These are phyloP conservation scores for Andrena minutula DNA, from an alignment of 2,888 invertebrate genomes.

Conservation along the genomic window DNA sequence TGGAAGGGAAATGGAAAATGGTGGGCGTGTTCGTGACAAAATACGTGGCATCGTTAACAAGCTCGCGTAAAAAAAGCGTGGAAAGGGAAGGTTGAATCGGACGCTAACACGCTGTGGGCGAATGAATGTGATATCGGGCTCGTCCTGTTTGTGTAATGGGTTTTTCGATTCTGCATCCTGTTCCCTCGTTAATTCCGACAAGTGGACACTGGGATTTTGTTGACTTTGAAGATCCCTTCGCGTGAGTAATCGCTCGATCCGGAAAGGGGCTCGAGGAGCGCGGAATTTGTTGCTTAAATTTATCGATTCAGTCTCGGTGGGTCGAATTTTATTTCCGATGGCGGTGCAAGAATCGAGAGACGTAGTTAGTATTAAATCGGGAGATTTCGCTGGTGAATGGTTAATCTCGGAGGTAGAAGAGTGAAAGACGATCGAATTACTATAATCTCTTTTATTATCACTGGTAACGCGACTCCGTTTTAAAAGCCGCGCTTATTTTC, in stretches of 20 bases:
- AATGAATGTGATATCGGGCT: neutral
- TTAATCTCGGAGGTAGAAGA: neutral
- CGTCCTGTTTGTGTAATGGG: slow-evolving; percentile 32
- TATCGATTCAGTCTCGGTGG: too few relatives aligned
- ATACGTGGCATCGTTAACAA: slow-evolving; percentile 15
- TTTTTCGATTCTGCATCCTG: neutral
- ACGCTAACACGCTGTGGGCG: neutral
- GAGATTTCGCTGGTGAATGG: neutral
- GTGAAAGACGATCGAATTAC: neutral
- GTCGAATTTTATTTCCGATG: neutral
- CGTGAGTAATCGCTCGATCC: slow-evolving; percentile 1
- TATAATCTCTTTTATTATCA: neutral
- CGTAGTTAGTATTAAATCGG: neutral
- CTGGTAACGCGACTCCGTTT: neutral
- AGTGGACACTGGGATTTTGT: neutral
- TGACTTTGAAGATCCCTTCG: neutral
- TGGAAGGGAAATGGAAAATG: slow-evolving; percentile 6
- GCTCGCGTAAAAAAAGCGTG: neutral
- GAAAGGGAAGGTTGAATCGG: slow-evolving; percentile 11
- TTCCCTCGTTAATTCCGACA: neutral
- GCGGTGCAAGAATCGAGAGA: neutral
- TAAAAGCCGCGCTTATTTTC: slow-evolving; percentile 5
- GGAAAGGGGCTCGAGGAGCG: neutral
- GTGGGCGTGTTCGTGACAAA: neutral
- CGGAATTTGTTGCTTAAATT: neutral